A percentile compares a stretch with the other conserved stretches of the same genome.
phyloP scores from a whole-genome alignment of 2,797 vertebrate species.

The Paratrypauchen microcephalus region DNA sequence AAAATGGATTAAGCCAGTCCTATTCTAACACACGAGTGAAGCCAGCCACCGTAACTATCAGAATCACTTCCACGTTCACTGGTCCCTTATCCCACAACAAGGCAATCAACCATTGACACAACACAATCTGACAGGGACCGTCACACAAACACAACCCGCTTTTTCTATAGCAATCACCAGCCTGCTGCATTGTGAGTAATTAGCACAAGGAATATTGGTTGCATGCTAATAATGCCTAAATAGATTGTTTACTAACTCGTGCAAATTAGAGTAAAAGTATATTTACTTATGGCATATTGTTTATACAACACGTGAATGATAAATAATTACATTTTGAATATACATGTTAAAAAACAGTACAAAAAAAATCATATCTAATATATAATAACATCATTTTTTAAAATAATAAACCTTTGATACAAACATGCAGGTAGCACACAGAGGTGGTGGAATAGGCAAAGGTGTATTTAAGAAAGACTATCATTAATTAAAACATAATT shows the following conservation, averaged over 20 bases:
- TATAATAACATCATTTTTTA: too few relatives aligned
- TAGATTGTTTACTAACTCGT: slow-evolving; percentile 8
- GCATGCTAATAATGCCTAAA: slow-evolving; percentile 29
- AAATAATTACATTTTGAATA: too few relatives aligned
- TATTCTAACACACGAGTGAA: not conserved
- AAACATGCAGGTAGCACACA: not conserved
- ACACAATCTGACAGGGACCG: slow-evolving; percentile 20
- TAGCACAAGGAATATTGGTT: slow-evolving; percentile 43
- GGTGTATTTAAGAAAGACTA: not conserved
- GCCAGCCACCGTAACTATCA: slow-evolving; percentile 8
- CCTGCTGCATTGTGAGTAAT: slow-evolving; percentile 40
- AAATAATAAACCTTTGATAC: too few relatives aligned
- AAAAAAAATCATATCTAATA: too few relatives aligned
- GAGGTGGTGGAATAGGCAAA: not conserved
- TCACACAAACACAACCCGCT: slow-evolving; percentile 41
- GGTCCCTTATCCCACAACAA: slow-evolving; percentile 13
- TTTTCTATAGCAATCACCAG: slow-evolving; percentile 53
- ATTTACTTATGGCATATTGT: not conserved
- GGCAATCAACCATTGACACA: slow-evolving; percentile 27
- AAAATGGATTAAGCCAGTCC: too few relatives aligned
- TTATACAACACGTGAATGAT: not conserved
- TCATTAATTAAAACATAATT: not conserved
- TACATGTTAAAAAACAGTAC: too few relatives aligned
- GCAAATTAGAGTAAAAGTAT: not conserved
- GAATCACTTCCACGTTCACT: slow-evolving; percentile 13